These are phyloP conservation scores for Aphelenchoides besseyi DNA, from an alignment of 1,140 invertebrate species.

Conservation along the genomic window DNA sequence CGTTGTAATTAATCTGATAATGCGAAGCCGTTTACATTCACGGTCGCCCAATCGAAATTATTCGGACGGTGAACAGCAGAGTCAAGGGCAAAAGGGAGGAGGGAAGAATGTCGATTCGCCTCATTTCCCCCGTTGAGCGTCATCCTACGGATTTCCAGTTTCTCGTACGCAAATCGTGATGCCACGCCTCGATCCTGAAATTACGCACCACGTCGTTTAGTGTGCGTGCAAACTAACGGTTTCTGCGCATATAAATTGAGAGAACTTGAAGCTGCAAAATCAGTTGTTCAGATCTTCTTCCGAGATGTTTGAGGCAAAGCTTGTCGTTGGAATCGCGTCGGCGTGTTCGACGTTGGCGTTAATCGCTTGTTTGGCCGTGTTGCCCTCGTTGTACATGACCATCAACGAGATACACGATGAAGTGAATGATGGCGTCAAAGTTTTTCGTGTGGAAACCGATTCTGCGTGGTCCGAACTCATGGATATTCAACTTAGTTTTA, in stretches of 20 bases:
- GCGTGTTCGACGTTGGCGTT: slow-evolving; percentile 30
- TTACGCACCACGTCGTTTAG: no score
- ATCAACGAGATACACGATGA: slow-evolving; percentile 33
- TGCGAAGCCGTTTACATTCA: no score
- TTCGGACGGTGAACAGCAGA: no score
- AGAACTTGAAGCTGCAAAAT: neutral
- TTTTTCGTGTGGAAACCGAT: slow-evolving; percentile 50
- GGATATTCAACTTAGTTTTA: slow-evolving; percentile 42
- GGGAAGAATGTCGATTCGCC: neutral
- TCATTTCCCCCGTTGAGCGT: no score
- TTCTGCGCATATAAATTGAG: neutral
- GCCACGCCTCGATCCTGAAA: no score
- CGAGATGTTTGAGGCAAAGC: slow-evolving; percentile 32
- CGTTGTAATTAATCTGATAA: no score
- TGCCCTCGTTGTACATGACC: slow-evolving; percentile 32
- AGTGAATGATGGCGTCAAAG: slow-evolving; percentile 43
- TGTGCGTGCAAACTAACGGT: neutral
- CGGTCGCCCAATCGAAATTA: no score
- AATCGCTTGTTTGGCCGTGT: slow-evolving; percentile 24
- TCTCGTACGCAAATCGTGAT: no score
- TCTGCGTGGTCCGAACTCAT: slow-evolving; percentile 50
- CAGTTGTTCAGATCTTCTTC: neutral
- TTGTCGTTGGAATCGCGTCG: slow-evolving; percentile 33
- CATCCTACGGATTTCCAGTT: no score
- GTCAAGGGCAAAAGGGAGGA: no score